Evolutionary conservation across 2,797 vertebrate species (phyloP).

Genomic region (Pipistrellus kuhlii): DNA sequence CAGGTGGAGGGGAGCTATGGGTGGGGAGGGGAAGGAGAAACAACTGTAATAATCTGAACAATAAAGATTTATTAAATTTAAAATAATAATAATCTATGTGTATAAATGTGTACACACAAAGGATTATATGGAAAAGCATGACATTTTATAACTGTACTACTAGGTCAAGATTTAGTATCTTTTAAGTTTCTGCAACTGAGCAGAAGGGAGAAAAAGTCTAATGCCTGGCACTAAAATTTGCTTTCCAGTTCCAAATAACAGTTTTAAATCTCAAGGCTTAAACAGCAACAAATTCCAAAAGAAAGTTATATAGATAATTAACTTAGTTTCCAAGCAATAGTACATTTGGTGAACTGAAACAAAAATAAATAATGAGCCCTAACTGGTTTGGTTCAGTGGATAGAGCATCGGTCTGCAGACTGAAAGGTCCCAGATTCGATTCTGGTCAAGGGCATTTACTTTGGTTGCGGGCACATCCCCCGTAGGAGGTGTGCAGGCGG

Average conservation of each 20-base stretch:
- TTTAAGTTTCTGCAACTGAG: slow-evolving; percentile 55
- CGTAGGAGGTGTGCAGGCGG: too few species aligned
- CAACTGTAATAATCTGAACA: too few species aligned
- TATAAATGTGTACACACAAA: background rate
- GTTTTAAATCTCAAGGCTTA: slow-evolving; percentile 64
- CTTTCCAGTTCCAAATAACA: slow-evolving; percentile 55
- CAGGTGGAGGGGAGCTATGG: too few species aligned
- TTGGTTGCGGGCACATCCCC: too few species aligned
- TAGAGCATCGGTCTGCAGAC: too few species aligned
- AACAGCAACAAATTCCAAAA: slow-evolving; percentile 52
- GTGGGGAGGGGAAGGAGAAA: too few species aligned
- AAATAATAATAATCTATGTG: background rate
- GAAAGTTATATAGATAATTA: slow-evolving; percentile 65
- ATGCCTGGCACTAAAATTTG: slow-evolving; percentile 53
- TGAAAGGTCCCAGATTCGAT: too few species aligned
- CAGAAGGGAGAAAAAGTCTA: background rate
- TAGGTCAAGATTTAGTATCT: slow-evolving; percentile 45
- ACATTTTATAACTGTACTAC: slow-evolving; percentile 34
- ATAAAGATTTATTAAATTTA: too few species aligned
- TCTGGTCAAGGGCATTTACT: too few species aligned
- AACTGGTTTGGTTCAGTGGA: too few species aligned
- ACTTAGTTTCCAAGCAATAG: slow-evolving; percentile 46
- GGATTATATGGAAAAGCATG: slow-evolving; percentile 31
- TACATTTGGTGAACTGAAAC: slow-evolving; percentile 42
- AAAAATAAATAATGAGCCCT: slow-evolving; percentile 28